Percentiles rank a stretch among this genome's conserved stretches.
These are phyloP conservation scores for Polyploca ridens DNA, from an alignment of 2,888 invertebrate genomes.

Conservation along the genomic window DNA sequence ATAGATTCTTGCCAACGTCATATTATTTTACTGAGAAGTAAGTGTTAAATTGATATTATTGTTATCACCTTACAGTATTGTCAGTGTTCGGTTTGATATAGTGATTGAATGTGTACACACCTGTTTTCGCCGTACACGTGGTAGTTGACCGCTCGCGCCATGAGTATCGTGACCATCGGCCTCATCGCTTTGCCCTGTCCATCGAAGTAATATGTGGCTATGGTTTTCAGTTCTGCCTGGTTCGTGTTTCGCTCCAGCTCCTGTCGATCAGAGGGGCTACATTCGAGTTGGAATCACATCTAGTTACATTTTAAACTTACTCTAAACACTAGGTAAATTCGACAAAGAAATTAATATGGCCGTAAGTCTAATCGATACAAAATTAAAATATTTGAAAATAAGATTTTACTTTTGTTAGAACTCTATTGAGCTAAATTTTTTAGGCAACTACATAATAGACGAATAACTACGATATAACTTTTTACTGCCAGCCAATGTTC, in stretches of 20 bases:
- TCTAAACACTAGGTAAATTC: no score
- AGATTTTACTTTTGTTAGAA: no score
- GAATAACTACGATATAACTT: no score
- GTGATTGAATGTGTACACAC: slow-evolving; percentile 75
- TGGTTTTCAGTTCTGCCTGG: slow-evolving; percentile 93
- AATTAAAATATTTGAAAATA: no score
- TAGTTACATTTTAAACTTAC: neutral
- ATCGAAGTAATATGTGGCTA: slow-evolving; percentile 99
- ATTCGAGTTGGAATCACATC: slow-evolving; percentile 64
- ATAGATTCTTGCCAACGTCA: slow-evolving; percentile 14
- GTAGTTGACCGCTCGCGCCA: slow-evolving; percentile 97
- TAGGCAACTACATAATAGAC: no score
- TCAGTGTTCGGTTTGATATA: neutral
- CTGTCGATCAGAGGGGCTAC: slow-evolving; percentile 77
- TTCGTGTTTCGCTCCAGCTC: slow-evolving; percentile 91
- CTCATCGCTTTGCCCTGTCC: slow-evolving; percentile 98
- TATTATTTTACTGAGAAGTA: neutral
- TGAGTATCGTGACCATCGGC: slow-evolving; percentile 97
- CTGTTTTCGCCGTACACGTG: slow-evolving; percentile 94
- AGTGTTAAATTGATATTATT: no score
- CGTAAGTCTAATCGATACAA: no score
- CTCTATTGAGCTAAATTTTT: no score
- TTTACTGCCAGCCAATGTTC: no score
- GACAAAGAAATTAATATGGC: no score
- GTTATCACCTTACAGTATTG: no score